Conservation (phyloP, 2,888 invertebrate species). For the Acleris sparsana region DNA sequence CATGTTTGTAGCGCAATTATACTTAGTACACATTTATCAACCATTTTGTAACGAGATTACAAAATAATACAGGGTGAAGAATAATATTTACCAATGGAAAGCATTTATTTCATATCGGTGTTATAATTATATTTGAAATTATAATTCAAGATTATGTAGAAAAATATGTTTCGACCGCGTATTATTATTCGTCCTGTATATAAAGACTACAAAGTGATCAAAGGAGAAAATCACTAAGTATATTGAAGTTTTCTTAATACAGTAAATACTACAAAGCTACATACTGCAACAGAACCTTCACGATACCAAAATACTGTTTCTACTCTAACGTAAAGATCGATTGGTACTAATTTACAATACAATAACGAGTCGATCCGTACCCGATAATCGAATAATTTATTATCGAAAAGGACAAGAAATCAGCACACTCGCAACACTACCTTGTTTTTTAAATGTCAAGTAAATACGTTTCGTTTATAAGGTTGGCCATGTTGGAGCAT, state of each 20-base stretch:
- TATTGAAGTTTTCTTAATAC: conserved; percentile 57
- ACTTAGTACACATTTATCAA: conserved; percentile 20
- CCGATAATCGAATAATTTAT: conserved; percentile 62
- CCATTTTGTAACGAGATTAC: conserved; percentile 32
- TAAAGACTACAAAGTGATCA: conserved; percentile 41
- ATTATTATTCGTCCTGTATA: conserved; percentile 29
- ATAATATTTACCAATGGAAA: conserved; percentile 24
- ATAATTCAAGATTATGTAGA: conserved; percentile 10
- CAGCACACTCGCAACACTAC: conserved; percentile 44
- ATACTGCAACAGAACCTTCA: conserved; percentile 70
- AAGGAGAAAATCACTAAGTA: conserved; percentile 42
- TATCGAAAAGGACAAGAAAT: conserved; percentile 65
- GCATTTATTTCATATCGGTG: background rate
- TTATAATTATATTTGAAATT: conserved; percentile 3
- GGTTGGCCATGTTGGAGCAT: background rate
- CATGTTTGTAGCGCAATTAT: conserved; percentile 58
- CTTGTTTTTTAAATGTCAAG: conserved; percentile 17
- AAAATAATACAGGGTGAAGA: conserved; percentile 31
- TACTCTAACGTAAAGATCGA: conserved; percentile 67
- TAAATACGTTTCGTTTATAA: conserved; percentile 28
- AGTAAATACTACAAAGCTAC: conserved; percentile 71
- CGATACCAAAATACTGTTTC: conserved; percentile 77
- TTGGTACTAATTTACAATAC: conserved; percentile 66
- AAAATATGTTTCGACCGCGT: conserved; percentile 21
- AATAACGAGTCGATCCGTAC: conserved; percentile 63